Conservation (phyloP, 2,888 invertebrate species). For the Meteorus cinctellus region DNA sequence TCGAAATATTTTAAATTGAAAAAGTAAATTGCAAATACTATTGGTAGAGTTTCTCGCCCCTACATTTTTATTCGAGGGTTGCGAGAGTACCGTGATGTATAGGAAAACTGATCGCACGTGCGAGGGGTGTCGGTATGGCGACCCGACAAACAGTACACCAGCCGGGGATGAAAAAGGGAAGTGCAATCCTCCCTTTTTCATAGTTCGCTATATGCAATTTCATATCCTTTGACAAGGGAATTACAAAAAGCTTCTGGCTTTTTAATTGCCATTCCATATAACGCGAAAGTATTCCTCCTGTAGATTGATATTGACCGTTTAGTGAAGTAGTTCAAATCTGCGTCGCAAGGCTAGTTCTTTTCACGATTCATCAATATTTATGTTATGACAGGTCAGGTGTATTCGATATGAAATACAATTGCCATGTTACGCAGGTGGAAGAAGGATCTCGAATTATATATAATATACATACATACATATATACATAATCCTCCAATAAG, state of each 20-base stretch:
- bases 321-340: not conserved
- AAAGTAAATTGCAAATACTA: not conserved
- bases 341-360: not conserved
- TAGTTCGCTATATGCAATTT: not conserved
- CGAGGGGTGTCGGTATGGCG: slow-evolving; percentile 30
- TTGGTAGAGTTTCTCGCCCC: not conserved
- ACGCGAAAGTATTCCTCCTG: not conserved
- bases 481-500: not conserved
- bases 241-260: not conserved
- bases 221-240: not conserved
- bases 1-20: too few species aligned
- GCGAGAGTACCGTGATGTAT: not conserved
- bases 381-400: slow-evolving; percentile 24
- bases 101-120: not conserved
- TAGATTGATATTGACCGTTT: not conserved
- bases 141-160: not conserved
- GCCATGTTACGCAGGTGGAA: not conserved
- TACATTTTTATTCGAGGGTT: slow-evolving; percentile 2
- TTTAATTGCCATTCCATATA: not conserved
- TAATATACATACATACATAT: not conserved
- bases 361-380: slow-evolving; percentile 17
- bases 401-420: not conserved
- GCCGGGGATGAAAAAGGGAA: not conserved
- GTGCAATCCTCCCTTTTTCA: not conserved
- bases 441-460: not conserved